These are phyloP conservation scores for Drosophila tani DNA, from an alignment of 1,140 invertebrate species.

Conservation along the genomic window DNA sequence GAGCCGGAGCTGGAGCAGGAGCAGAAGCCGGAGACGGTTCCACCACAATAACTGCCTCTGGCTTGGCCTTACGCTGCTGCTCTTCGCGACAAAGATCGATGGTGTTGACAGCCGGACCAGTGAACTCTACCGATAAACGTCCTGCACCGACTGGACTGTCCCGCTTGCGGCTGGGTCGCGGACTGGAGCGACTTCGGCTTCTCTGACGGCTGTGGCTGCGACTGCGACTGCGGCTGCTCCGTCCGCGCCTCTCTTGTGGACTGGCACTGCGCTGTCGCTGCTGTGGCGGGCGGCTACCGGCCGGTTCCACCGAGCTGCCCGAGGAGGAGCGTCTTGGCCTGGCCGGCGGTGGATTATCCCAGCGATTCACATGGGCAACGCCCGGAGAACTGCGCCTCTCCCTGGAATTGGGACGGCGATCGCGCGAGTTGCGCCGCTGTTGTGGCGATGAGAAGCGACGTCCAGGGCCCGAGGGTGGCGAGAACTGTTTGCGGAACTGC, in stretches of 20 bases:
- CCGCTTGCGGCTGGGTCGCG: conserved; percentile 51
- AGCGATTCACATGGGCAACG: conserved; percentile 43
- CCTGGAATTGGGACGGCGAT: conserved; percentile 58
- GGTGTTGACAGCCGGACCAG: conserved; percentile 73
- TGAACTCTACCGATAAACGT: conserved; percentile 74
- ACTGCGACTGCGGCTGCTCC: conserved; percentile 50
- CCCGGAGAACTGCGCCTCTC: conserved; percentile 67
- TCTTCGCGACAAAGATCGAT: conserved; percentile 85
- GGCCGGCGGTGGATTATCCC: conserved; percentile 53
- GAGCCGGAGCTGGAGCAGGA: neutral
- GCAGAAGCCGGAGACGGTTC: conserved; percentile 20
- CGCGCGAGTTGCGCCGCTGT: conserved; percentile 42
- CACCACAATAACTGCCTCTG: conserved; percentile 30
- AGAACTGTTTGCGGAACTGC: conserved; percentile 75
- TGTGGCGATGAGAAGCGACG: conserved; percentile 67
- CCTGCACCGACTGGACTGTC: conserved; percentile 57
- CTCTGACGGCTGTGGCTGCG: conserved; percentile 36
- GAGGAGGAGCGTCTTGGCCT: conserved; percentile 35
- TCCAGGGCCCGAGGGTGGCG: conserved; percentile 51
- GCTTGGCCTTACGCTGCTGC: conserved; percentile 77
- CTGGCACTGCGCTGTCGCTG: conserved; percentile 54
- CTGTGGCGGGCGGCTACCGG: conserved; percentile 29
- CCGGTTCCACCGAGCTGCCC: conserved; percentile 27
- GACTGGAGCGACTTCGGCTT: conserved; percentile 69
- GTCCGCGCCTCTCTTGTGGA: conserved; percentile 42